Evolutionary conservation across 2,888 invertebrate species (phyloP).

Genomic region (Volucella inanis): DNA sequence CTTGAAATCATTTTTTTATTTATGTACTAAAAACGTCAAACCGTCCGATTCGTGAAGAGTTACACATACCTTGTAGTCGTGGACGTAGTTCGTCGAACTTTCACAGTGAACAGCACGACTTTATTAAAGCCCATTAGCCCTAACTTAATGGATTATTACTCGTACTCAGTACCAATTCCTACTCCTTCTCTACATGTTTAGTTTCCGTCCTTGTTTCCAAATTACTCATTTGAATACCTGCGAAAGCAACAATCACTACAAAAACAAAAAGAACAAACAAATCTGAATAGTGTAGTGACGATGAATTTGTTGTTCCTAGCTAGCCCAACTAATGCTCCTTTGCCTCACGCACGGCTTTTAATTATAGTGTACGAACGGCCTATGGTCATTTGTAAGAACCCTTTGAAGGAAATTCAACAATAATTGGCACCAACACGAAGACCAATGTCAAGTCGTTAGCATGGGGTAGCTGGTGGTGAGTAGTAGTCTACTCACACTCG

Average conservation of each 20-base stretch:
- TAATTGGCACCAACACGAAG: constrained; percentile 8
- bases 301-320: constrained; percentile 42
- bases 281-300: constrained; percentile 32
- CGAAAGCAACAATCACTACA: constrained; percentile 24
- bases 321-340: constrained; percentile 24
- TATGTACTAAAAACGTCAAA: not conserved
- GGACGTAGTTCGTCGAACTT: constrained; percentile 35
- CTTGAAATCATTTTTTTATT: not conserved
- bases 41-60: not conserved
- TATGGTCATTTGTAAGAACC: constrained; percentile 36
- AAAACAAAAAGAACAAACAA: constrained; percentile 32
- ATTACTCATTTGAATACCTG: constrained; percentile 45
- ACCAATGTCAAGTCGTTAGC: constrained; percentile 36
- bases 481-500: not conserved
- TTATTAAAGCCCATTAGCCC: constrained; percentile 45
- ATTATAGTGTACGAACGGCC: constrained; percentile 48
- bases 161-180: not conserved
- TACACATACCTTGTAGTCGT: not conserved
- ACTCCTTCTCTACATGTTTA: constrained; percentile 9
- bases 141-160: constrained; percentile 54
- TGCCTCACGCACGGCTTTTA: constrained; percentile 59
- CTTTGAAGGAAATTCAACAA: constrained; percentile 23
- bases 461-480: too few relatives aligned
- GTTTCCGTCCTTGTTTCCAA: constrained; percentile 38
- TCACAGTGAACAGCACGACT: constrained; percentile 21